Conservation (phyloP, 2,797 vertebrate genomes). For the Phrynocephalus guinanensis region DNA sequence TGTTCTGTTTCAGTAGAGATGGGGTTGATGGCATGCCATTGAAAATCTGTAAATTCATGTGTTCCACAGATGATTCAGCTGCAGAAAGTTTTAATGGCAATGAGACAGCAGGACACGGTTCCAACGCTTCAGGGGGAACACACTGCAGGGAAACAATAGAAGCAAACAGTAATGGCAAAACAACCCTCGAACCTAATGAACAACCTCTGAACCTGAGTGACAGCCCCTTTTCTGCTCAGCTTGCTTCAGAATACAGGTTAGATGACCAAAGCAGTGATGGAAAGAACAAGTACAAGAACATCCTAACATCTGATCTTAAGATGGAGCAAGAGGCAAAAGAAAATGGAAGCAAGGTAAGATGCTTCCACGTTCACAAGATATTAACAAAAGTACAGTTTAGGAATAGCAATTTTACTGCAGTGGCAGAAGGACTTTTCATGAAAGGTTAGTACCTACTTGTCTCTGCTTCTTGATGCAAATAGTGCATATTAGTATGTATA, state of each 20-base stretch:
- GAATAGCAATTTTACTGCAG: conserved; percentile 42
- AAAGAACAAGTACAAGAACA: conserved; percentile 84
- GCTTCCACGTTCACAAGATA: conserved; percentile 54
- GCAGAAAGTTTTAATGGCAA: conserved; percentile 86
- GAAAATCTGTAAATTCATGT: conserved; percentile 70
- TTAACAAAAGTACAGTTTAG: conserved; percentile 52
- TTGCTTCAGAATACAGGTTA: conserved; percentile 83
- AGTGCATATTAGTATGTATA: background rate
- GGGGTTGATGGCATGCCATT: conserved; percentile 61
- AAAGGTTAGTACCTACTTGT: conserved; percentile 51
- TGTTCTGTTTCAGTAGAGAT: conserved; percentile 59
- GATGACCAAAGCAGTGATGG: conserved; percentile 83
- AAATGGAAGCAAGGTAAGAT: conserved; percentile 87
- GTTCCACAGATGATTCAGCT: conserved; percentile 85
- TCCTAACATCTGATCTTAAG: conserved; percentile 84
- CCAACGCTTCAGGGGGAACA: conserved; percentile 79
- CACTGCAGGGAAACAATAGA: conserved; percentile 82
- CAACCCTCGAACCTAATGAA: conserved; percentile 81
- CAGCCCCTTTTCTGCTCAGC: conserved; percentile 82
- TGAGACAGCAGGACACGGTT: conserved; percentile 82
- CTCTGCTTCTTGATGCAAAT: conserved; percentile 26
- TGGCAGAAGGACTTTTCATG: conserved; percentile 39
- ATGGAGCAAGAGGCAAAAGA: conserved; percentile 84
- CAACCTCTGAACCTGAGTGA: conserved; percentile 87
- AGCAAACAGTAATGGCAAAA: conserved; percentile 82